Evolutionary conservation across 2,113 vertebrate genomes (phyloP).

Genomic region (cat (Felis catus)): DNA sequence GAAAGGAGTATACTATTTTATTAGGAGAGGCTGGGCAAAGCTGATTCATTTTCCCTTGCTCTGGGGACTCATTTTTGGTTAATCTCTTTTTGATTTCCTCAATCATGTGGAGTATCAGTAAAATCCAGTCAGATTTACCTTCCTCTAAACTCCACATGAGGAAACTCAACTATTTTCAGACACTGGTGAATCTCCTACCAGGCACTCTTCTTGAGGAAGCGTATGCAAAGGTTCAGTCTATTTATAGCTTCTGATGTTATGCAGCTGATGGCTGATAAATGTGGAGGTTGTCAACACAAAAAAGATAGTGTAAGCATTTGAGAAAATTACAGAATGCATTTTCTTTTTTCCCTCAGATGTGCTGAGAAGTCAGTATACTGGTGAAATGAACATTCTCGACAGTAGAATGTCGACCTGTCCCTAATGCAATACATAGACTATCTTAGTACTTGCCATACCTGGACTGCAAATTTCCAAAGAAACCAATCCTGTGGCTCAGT

Average conservation of each 20-base stretch:
- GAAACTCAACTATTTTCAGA: neutral
- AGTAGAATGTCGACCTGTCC: neutral
- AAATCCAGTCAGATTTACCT: neutral
- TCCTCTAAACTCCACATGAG: neutral
- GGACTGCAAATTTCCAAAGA: neutral
- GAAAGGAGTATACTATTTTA: constrained; percentile 14
- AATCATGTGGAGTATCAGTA: neutral
- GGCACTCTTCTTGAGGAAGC: neutral
- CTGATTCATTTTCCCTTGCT: neutral
- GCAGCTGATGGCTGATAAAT: neutral
- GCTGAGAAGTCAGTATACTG: neutral
- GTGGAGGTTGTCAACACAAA: neutral
- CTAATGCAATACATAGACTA: neutral
- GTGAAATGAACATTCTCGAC: neutral
- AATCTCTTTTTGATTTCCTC: neutral
- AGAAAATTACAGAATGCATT: neutral
- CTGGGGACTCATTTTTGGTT: neutral
- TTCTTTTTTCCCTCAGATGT: neutral
- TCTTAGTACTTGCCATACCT: neutral
- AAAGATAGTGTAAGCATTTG: neutral
- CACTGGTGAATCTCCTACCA: neutral
- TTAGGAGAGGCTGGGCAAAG: neutral
- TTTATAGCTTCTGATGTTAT: neutral
- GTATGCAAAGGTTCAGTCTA: neutral
- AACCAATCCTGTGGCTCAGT: neutral